Percentiles rank a stretch among this genome's conserved stretches.
Evolutionary conservation across 2,888 invertebrate genomes (phyloP).

Genomic region (Trichopria drosophilae): DNA sequence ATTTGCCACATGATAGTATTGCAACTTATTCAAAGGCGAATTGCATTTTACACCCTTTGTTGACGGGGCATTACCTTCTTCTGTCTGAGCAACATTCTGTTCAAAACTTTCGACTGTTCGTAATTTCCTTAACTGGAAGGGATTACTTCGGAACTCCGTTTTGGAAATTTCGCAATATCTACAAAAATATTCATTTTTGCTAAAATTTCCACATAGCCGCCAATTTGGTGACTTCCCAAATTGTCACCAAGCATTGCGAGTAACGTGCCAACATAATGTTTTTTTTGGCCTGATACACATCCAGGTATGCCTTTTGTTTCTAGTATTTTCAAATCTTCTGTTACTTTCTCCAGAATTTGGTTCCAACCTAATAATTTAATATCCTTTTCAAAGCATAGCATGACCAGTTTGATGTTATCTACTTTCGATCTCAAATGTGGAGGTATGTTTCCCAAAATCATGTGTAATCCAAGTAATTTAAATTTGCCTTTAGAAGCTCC

Average conservation of each 20-base stretch:
- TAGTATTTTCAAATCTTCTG: constrained; percentile 35
- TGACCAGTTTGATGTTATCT: constrained; percentile 40
- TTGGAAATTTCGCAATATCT: no score
- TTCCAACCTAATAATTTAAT: constrained; percentile 36
- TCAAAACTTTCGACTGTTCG: no score
- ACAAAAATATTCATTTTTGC: no score
- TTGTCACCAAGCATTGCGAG: no score
- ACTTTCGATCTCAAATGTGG: constrained; percentile 34
- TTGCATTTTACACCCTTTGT: no score
- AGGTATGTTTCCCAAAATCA: constrained; percentile 30
- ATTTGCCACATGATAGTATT: constrained; percentile 34
- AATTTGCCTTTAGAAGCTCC: constrained; percentile 29
- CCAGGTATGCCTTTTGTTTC: constrained; percentile 34
- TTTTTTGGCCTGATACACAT: no score
- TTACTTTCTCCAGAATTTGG: constrained; percentile 31
- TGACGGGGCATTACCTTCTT: no score
- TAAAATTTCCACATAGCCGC: neutral
- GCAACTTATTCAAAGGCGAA: constrained; percentile 32
- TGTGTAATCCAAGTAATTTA: neutral
- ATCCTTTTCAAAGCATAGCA: constrained; percentile 38
- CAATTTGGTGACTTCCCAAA: constrained; percentile 1
- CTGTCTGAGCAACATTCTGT: no score
- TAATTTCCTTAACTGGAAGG: no score
- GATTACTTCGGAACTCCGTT: no score
- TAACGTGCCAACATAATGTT: no score